Evolutionary conservation across 2,797 vertebrate species (phyloP).

Genomic region (Glossophaga mutica): DNA sequence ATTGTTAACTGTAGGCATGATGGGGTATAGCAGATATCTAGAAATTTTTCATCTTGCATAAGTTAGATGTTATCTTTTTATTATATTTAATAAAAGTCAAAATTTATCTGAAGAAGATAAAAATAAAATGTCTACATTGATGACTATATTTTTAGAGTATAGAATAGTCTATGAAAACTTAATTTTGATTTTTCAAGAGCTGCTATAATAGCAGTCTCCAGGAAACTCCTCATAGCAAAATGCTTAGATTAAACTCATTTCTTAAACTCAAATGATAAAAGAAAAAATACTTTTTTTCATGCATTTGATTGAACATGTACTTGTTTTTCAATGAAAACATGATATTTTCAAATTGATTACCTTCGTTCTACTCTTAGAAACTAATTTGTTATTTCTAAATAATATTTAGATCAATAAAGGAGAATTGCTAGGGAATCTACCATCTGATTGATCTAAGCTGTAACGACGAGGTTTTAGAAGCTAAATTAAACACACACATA

Average conservation of each 20-base stretch:
- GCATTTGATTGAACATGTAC: not conserved
- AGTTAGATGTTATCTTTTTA: conserved; percentile 1
- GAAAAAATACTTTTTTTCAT: not conserved
- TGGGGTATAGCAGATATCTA: not conserved
- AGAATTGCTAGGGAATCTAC: not conserved
- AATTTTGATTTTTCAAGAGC: not conserved
- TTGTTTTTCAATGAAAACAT: not conserved
- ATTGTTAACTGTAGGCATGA: not conserved
- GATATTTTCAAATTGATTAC: not conserved
- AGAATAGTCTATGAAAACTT: not conserved
- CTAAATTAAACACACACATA: not conserved
- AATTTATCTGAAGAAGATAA: not conserved
- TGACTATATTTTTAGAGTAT: not conserved
- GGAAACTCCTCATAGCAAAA: not conserved
- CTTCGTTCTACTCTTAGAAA: not conserved
- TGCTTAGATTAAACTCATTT: not conserved
- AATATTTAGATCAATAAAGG: not conserved
- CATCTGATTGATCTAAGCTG: not conserved
- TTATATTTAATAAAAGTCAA: not conserved
- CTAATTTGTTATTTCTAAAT: not conserved
- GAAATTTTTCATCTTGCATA: not conserved
- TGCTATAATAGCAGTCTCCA: not conserved
- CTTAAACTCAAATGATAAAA: not conserved
- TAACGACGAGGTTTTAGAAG: not conserved
- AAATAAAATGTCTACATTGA: not conserved